phyloP scores from a whole-genome alignment of 2,113 vertebrate genomes.

The Dasyurus viverrinus region DNA sequence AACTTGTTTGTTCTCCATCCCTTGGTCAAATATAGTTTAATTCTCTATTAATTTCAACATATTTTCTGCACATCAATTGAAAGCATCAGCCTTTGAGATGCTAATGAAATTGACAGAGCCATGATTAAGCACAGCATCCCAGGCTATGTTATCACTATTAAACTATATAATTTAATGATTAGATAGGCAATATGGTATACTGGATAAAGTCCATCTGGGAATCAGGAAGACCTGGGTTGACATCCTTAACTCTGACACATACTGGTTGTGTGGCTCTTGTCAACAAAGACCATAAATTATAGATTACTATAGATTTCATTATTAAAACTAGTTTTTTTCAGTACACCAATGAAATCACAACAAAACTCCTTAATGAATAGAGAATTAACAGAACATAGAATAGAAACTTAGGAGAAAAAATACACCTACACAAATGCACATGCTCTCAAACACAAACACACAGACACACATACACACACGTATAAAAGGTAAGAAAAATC shows the following conservation, averaged over 20 bases:
- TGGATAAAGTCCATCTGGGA: neutral
- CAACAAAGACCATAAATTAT: neutral
- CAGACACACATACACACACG: neutral
- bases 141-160: neutral
- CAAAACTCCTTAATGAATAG: neutral
- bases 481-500: neutral
- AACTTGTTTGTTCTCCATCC: neutral
- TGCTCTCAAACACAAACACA: too few species aligned
- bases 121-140: neutral
- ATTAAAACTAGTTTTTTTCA: neutral
- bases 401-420: neutral
- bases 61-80: neutral
- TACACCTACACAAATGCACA: neutral
- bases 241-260: neutral
- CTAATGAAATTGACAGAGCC: neutral
- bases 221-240: neutral
- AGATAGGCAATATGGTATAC: neutral
- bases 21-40: neutral
- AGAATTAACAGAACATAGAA: neutral
- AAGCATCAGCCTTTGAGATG: neutral
- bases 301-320: neutral
- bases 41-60: neutral
- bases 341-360: neutral
- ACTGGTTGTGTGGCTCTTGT: neutral
- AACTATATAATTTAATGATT: neutral